These are phyloP conservation scores for Sturmia bella DNA, from an alignment of 2,888 invertebrate genomes.

Conservation along the genomic window DNA sequence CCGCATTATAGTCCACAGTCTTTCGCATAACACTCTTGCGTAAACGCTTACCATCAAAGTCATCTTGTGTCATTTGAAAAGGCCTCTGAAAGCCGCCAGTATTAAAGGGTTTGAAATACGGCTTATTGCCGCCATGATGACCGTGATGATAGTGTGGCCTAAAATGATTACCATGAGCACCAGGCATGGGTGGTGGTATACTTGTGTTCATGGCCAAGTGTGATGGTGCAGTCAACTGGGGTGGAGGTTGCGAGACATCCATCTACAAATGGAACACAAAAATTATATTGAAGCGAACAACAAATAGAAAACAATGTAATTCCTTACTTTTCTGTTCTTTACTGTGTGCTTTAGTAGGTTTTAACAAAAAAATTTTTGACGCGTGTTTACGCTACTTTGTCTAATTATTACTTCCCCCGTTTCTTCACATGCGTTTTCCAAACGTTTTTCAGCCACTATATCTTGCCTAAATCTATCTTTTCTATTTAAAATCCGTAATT, in stretches of 20 bases:
- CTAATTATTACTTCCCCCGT: constrained; percentile 5
- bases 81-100: constrained; percentile 81
- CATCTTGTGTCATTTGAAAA: constrained; percentile 87
- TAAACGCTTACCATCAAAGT: constrained; percentile 97
- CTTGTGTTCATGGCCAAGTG: constrained; percentile 77
- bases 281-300: too few species aligned
- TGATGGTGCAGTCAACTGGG: constrained; percentile 77
- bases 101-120: constrained; percentile 80
- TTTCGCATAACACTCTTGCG: constrained; percentile 98
- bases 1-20: constrained; percentile 98
- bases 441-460: constrained; percentile 13
- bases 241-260: constrained; percentile 80
- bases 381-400: constrained; percentile 34
- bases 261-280: constrained; percentile 63
- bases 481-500: constrained; percentile 8
- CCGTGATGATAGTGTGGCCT: constrained; percentile 78
- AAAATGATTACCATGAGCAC: constrained; percentile 71
- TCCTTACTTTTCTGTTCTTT: constrained; percentile 8
- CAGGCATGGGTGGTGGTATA: constrained; percentile 76
- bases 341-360: neutral
- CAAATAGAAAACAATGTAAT: neutral
- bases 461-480: neutral
- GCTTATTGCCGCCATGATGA: constrained; percentile 79
- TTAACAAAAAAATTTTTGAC: constrained; percentile 10
- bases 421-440: constrained; percentile 17